Base-by-base conservation (phyloP, 2,888 invertebrate genomes). In the Fissipunctia ypsillon region DNA sequence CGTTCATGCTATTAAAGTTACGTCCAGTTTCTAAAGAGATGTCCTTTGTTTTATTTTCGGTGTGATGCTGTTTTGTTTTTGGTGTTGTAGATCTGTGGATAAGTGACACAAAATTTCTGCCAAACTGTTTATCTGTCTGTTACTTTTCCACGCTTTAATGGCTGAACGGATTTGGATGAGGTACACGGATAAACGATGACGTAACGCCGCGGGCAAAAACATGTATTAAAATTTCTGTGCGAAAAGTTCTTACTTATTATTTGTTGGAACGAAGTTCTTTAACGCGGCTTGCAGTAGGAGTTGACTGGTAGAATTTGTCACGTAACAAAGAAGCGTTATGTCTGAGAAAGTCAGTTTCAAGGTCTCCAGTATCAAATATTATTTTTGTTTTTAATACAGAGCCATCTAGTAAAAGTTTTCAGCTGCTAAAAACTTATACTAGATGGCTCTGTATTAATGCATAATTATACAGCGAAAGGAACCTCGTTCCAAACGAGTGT, bases 1-100 rank as follows among this genome's bases (percentile, higher is more conserved):
- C 57, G 48, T 43, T 48, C 31, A 69, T 50, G 41, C 70, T 43
- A 78, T 74, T 78, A 74, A 69, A 74, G 48, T 50, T 74, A 43
- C 71, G 57, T 78, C 78, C 48, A 35, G 31, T 41, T 56, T 16
- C 22, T 25, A 41, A 28, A 22, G 31, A 50, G 7, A 57, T 48
- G 57, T 43, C 38, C 43, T 48, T 78, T 35, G 19, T 74, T 57
- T 57, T 78, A 22, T 78, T 78, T 48, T 78, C 3, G 3, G 12
- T 19, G 35, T 3, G 54, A 25, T 41, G 38, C 16, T 74, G 19
- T 74, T 57, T 50, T 78, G 48, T 69, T 74, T 56, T 67, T 9
- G 25, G 6, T 48, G 7, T 48, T 60, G 1, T 1, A 45, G 19
- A n/a, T 28, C 56, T 69, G 22, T 0, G 25, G 52, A n/a, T n/a